A percentile compares a stretch with the other conserved stretches of the same genome.
Conservation (phyloP, 2,888 invertebrate species). For the Clitarchus hookeri region DNA sequence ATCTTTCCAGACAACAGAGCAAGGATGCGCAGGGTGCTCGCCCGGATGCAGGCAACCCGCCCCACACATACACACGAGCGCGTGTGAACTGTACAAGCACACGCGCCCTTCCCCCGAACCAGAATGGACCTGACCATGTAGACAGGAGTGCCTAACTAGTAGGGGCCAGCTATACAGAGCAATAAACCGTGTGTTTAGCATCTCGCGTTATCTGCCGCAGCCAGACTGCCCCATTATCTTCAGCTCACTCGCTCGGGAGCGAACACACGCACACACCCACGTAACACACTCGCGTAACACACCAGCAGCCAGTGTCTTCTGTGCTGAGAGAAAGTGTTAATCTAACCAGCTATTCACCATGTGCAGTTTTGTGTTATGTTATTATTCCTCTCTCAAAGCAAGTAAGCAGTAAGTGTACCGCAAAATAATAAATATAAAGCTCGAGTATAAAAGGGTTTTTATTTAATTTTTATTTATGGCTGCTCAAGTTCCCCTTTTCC, state of each 20-base stretch:
- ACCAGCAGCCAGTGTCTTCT: too few relatives aligned
- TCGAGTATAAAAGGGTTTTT: not conserved
- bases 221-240: not conserved
- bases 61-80: not conserved
- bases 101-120: not conserved
- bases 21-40: too few relatives aligned
- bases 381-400: too few relatives aligned
- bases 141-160: not conserved
- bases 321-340: too few relatives aligned
- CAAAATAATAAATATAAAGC: not conserved
- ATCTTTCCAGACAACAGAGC: too few relatives aligned
- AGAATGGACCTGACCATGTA: not conserved
- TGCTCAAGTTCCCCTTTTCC: too few relatives aligned
- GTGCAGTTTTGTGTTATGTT: too few relatives aligned
- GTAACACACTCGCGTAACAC: not conserved
- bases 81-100: not conserved
- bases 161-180: not conserved
- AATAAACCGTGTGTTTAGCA: conserved; percentile 24
- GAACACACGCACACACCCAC: not conserved
- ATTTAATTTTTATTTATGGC: too few relatives aligned
- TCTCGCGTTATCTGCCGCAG: not conserved
- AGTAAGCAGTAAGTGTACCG: too few relatives aligned
- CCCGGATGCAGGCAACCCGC: too few relatives aligned
- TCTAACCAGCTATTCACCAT: too few relatives aligned
- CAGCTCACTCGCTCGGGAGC: not conserved